Evolutionary conservation across 1,140 invertebrate genomes (phyloP).

Genomic region (Littorina saxatilis): DNA sequence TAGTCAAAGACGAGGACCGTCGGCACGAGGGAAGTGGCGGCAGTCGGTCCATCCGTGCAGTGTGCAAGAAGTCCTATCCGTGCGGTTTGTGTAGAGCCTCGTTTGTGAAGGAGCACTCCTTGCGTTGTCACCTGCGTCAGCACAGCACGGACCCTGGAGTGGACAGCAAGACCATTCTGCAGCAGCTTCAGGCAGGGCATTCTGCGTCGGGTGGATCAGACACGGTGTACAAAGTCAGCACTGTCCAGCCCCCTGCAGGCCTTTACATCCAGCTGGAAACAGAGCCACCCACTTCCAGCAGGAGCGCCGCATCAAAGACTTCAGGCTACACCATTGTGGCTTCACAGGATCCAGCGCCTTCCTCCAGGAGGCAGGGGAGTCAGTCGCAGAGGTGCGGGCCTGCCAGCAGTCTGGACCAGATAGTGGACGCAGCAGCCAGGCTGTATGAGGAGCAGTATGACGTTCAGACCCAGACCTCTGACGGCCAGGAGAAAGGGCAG

Average conservation of each 20-base stretch:
- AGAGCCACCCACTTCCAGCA: not conserved
- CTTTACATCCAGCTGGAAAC: conserved; percentile 28
- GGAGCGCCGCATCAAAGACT: not conserved
- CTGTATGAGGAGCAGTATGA: conserved; percentile 31
- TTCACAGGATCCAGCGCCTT: not conserved
- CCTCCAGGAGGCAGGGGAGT: not conserved
- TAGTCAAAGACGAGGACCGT: conserved; percentile 47
- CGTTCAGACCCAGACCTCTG: not conserved
- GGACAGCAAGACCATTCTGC: not conserved
- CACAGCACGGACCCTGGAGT: conserved; percentile 42
- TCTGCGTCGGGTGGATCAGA: not conserved
- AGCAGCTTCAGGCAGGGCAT: not conserved
- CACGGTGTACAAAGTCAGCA: not conserved
- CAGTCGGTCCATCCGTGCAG: conserved; percentile 48
- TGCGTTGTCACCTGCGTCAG: conserved; percentile 70
- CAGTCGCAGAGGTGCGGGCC: not conserved
- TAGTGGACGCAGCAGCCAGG: conserved; percentile 26
- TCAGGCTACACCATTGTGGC: conserved; percentile 10
- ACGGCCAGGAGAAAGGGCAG: not conserved
- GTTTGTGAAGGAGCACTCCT: conserved; percentile 73
- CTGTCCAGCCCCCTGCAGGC: not conserved
- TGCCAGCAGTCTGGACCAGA: conserved; percentile 20
- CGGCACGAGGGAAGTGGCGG: not conserved
- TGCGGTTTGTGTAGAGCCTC: conserved; percentile 67
- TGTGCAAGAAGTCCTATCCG: conserved; percentile 59